phyloP scores from a whole-genome alignment of 2,113 vertebrate species.

The Eubucco bourcierii region DNA sequence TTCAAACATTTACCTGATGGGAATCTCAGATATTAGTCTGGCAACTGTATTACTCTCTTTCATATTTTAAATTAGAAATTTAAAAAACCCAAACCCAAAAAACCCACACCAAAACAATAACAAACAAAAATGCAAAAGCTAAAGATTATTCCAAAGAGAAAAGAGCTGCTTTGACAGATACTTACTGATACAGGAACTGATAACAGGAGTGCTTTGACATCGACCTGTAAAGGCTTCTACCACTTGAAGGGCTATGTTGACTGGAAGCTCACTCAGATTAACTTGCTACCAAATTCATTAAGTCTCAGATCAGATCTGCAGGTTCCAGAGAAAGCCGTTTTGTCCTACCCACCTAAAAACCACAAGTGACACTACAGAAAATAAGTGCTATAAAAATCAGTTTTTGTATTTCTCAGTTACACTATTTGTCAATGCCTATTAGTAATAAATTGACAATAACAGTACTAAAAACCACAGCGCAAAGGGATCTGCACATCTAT shows the following conservation, averaged over 20 bases:
- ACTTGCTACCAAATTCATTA: not conserved
- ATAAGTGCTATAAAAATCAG: not conserved
- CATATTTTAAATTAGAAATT: not conserved
- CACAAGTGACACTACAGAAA: not conserved
- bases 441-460: not conserved
- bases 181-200: not conserved
- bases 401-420: not conserved
- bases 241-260: not conserved
- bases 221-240: not conserved
- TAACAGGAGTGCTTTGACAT: not conserved
- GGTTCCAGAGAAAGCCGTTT: not conserved
- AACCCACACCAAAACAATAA: no score
- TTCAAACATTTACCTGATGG: not conserved
- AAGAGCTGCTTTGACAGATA: not conserved
- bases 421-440: not conserved
- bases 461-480: not conserved
- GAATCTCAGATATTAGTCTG: not conserved
- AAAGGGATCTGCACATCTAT: not conserved
- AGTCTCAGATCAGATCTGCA: not conserved
- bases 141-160: not conserved
- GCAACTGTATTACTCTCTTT: not conserved
- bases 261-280: not conserved
- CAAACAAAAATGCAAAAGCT: not conserved
- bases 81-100: not conserved
- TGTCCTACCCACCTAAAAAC: not conserved